Evolutionary conservation across 2,113 vertebrate genomes (phyloP).

Genomic region (Oryzias javanicus): DNA sequence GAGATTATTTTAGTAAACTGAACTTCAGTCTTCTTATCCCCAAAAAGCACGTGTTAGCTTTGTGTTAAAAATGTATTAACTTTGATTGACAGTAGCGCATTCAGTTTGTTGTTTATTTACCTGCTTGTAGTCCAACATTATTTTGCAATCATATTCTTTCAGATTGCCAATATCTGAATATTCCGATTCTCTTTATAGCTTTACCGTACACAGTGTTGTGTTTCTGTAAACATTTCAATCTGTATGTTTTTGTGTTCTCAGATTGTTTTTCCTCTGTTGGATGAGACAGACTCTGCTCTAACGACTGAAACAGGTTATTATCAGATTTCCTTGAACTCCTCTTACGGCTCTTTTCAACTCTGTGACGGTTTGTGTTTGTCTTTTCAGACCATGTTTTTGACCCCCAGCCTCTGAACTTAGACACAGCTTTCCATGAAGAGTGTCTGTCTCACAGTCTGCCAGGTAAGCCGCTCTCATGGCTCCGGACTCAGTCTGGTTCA

Average conservation of each 20-base stretch:
- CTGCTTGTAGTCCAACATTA: no score
- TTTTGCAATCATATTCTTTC: no score
- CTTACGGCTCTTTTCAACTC: neutral
- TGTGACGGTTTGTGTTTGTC: neutral
- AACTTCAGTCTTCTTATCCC: no score
- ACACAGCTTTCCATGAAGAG: conserved; percentile 52
- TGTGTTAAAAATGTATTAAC: no score
- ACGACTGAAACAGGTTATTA: conserved; percentile 43
- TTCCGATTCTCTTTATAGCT: no score
- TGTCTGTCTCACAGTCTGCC: conserved; percentile 19
- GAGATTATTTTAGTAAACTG: no score
- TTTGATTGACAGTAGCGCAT: no score
- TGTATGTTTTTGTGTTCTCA: conserved; percentile 24
- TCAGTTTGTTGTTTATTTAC: no score
- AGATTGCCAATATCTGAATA: no score
- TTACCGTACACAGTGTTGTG: no score
- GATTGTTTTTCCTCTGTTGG: conserved; percentile 53
- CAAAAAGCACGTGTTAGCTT: no score
- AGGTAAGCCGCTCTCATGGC: conserved; percentile 44
- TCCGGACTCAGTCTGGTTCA: neutral
- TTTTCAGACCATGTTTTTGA: conserved; percentile 40
- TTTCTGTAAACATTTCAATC: no score
- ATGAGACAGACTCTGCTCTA: conserved; percentile 41
- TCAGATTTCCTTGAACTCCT: neutral
- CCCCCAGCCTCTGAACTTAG: conserved; percentile 39